Evolutionary conservation across 1,140 invertebrate genomes (phyloP).

Genomic region (Papilio glaucus): DNA sequence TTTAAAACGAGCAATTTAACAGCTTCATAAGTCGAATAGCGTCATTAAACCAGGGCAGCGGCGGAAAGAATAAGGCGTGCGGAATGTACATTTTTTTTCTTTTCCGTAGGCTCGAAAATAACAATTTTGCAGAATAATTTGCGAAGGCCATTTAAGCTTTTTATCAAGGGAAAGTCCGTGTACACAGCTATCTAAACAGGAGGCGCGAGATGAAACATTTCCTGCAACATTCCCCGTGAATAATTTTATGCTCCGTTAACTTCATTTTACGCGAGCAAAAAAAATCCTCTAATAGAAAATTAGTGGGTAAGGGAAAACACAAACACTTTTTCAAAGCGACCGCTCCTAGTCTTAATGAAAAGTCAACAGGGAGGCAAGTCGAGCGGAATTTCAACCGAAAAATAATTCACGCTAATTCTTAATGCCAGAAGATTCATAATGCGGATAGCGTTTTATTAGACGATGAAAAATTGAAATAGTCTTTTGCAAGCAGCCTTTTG

Average conservation of each 20-base stretch:
- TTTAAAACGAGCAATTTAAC: slow-evolving; percentile 70
- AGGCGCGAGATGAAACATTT: slow-evolving; percentile 66
- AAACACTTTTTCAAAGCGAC: slow-evolving; percentile 52
- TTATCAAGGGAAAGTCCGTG: slow-evolving; percentile 75
- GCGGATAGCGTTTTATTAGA: slow-evolving; percentile 35
- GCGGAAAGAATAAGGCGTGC: slow-evolving; percentile 62
- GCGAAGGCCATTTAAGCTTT: slow-evolving; percentile 74
- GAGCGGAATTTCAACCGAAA: slow-evolving; percentile 36
- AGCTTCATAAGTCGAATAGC: slow-evolving; percentile 66
- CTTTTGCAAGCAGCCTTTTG: slow-evolving; percentile 24
- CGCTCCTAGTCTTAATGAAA: slow-evolving; percentile 53
- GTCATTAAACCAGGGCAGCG: slow-evolving; percentile 55
- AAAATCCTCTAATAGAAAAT: slow-evolving; percentile 66
- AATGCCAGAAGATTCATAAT: slow-evolving; percentile 36
- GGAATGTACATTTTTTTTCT: slow-evolving; percentile 61
- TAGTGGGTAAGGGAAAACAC: slow-evolving; percentile 43
- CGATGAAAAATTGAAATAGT: slow-evolving; percentile 30
- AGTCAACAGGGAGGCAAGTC: slow-evolving; percentile 49
- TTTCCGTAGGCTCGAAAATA: slow-evolving; percentile 65
- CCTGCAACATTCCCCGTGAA: slow-evolving; percentile 65
- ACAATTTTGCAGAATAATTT: slow-evolving; percentile 78
- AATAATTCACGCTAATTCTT: slow-evolving; percentile 35
- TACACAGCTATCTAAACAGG: slow-evolving; percentile 74
- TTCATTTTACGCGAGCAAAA: slow-evolving; percentile 57
- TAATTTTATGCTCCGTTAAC: slow-evolving; percentile 77